These are phyloP conservation scores for Bucorvus abyssinicus DNA, from an alignment of 2,797 vertebrate species.

Conservation along the genomic window DNA sequence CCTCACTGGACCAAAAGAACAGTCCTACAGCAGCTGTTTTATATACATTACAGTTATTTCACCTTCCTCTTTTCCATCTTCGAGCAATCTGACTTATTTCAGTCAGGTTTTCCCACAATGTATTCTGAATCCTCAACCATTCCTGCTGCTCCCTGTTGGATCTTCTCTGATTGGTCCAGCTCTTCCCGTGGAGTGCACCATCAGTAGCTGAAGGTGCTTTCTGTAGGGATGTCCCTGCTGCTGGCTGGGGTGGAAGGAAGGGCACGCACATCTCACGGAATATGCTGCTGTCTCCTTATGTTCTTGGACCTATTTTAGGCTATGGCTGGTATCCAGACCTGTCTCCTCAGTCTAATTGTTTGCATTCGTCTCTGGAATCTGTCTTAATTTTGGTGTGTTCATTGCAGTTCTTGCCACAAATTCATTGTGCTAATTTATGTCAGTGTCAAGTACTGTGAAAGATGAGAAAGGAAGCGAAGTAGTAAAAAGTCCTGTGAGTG, in stretches of 20 bases:
- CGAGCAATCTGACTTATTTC: neutral
- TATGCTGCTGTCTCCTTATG: neutral
- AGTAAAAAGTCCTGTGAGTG: neutral
- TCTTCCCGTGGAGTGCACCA: neutral
- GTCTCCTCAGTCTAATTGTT: neutral
- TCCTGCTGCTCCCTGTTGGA: neutral
- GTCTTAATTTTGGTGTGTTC: neutral
- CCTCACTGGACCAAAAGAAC: neutral
- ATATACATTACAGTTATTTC: neutral
- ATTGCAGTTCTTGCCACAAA: neutral
- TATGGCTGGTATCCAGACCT: neutral
- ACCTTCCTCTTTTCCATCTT: neutral
- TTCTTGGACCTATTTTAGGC: neutral
- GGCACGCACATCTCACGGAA: fast-evolving
- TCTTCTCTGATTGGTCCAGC: neutral
- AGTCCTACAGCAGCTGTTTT: neutral
- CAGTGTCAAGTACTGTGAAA: neutral
- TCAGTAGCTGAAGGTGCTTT: neutral
- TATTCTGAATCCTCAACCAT: neutral
- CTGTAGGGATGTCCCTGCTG: neutral
- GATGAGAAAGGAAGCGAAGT: neutral
- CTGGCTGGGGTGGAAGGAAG: neutral
- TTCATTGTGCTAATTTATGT: neutral
- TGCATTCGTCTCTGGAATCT: neutral
- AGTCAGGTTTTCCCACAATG: neutral